Conservation (phyloP, 2,888 invertebrate species). For the Erpobdella octoculata region DNA sequence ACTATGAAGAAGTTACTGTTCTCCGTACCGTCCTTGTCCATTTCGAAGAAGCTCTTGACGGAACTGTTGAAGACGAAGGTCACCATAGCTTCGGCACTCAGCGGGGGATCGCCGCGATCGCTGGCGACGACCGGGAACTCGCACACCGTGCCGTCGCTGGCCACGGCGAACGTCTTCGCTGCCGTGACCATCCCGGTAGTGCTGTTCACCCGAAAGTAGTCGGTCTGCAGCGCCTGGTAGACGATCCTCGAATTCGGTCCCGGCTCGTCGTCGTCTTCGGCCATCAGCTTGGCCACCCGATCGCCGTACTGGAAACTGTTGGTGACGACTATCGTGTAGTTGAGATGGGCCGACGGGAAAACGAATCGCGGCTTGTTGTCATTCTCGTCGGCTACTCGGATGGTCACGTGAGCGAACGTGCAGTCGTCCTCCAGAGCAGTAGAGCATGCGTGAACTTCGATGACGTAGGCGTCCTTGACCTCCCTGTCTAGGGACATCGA, state of each 20-base stretch:
- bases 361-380: not conserved
- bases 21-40: not conserved
- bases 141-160: not conserved
- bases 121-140: not conserved
- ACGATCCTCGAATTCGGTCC: constrained; percentile 9
- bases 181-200: constrained; percentile 13
- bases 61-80: constrained; percentile 3
- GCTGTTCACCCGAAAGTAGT: constrained; percentile 7
- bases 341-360: not conserved
- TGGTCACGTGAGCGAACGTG: constrained; percentile 6
- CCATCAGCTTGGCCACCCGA: not conserved
- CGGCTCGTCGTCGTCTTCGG: constrained; percentile 6
- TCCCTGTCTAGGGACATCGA: not conserved
- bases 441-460: constrained; percentile 3
- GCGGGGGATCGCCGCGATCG: not conserved
- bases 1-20: not conserved
- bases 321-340: not conserved
- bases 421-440: constrained; percentile 2
- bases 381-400: constrained; percentile 7
- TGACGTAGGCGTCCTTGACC: not conserved
- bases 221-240: not conserved
- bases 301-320: constrained; percentile 1
- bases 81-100: not conserved
- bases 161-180: not conserved
- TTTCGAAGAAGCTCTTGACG: not conserved